Base-by-base conservation (phyloP, 2,888 invertebrate genomes). In the Neocrepidodera transversa region DNA sequence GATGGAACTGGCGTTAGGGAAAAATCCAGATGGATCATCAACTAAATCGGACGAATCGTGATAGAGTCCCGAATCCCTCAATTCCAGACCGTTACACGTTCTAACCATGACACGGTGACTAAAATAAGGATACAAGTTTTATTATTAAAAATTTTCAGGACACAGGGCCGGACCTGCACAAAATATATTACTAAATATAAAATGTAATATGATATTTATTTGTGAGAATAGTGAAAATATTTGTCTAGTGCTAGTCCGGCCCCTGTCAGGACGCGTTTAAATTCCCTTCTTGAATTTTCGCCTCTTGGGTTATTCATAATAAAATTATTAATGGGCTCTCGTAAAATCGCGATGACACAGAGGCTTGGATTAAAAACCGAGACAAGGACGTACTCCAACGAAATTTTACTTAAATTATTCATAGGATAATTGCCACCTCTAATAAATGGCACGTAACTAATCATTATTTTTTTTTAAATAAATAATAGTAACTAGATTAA, bases 1-100 rank as follows among this genome's bases (percentile, higher is more conserved):
- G 65, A 82, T 80, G 48, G 84, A 83, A 73, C 82, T 83, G 56
- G 83, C 81, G 68, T 81, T 83, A 35, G 84, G 83, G 71, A 84
- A 84, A 45, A 84, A 74, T 62, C 82, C 82, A 64, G 82, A 78
- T 57, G 82, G 80, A 38, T 79, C 74, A 10, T 78, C 73, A 8
- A 76, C 63, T 52, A 67, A 40, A 47, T 75, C 76, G 47, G 71
- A 76, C 18, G 76, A 68, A 65, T 78, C 78, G n/a, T 75, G 71
- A 57, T 75, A 76, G 10, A 76, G 62, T 20, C 72, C 77, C 2
- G 75, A 69, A 65, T 89, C 88, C 72, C 89, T 82, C 68, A 90
- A 81, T 78, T 91, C 90, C 65, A 90, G 82, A 60, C 91, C 90
- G 75, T 90, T 90, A 77, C 90, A 90, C 53, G 90, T 90, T 74